Base-by-base conservation (phyloP, 2,888 invertebrate genomes). In the Andricus quercusramuli region DNA sequence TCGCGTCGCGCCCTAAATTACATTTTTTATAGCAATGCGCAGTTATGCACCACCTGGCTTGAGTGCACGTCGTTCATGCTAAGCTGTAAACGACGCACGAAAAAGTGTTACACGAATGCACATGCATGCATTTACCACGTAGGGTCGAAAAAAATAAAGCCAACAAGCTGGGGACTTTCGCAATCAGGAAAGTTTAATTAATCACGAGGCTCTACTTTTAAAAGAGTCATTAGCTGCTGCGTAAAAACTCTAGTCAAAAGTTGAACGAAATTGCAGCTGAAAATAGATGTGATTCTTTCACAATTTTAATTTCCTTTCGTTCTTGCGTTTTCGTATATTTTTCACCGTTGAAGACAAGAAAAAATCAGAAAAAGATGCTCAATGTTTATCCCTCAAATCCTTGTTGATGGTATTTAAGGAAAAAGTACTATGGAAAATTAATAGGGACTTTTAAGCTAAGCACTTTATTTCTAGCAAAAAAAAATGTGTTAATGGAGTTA, bases 121-220 rank as follows among this genome's bases (percentile, higher is more conserved):
- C 32, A 74, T 74, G 2, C 15, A 74, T 74, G 56, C 56, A 56
- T 74, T 56, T 32, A 56, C 32, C n/a, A n/a, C 32, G 32, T 32
- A n/a, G 29, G 29, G 15, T 74, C 56, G 51, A 51, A 74, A n/a
- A 74, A 70, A 70, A 56, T 70, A 70, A 56, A 74, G 29, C 47
- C 29, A 70, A 29, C 70, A 29, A 29, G n/a, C 56, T 74, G 20
- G 74, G 51, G 32, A 56, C 74, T 74, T 20, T 29, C n/a, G 56
- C 74, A 51, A 74, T 74, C 74, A 74, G 74, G 11, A 56, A 74
- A 74, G 74, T 74, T 74, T 74, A 74, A 74, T 74, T 56, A 74
- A 56, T 74, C 29, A 56, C 56, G 56, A 56, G 32, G 20, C 29
- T 56, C 51, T 51, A 70, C 51, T 25, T 70, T 51, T 5, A 62